phyloP scores from a whole-genome alignment of 2,888 invertebrate species.

The Tillus elongatus region DNA sequence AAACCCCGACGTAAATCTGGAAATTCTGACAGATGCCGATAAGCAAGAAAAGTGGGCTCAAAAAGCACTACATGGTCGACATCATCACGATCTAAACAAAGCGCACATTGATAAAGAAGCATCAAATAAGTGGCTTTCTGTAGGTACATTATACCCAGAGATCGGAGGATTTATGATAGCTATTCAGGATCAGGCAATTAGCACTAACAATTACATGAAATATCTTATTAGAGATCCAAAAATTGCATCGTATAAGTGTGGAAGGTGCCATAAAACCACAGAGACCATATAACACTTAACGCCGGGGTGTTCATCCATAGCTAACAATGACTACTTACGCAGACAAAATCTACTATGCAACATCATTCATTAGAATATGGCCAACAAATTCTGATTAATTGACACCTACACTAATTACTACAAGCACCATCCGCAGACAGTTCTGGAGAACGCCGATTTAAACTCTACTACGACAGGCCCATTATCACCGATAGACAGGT shows the following conservation, averaged over 20 bases:
- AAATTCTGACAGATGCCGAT: not conserved
- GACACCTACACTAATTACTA: not conserved
- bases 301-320: not conserved
- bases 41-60: not conserved
- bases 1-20: not conserved
- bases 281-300: not conserved
- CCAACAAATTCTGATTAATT: not conserved
- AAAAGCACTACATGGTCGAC: constrained; percentile 4
- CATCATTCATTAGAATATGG: not conserved
- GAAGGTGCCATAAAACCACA: not conserved
- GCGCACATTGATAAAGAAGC: not conserved
- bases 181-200: too few species aligned
- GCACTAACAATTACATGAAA: too few species aligned
- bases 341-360: constrained; percentile 5
- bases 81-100: not conserved
- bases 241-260: not conserved
- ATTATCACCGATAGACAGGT: constrained; percentile 2
- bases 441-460: constrained; percentile 2
- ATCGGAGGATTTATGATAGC: constrained; percentile 2
- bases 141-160: not conserved
- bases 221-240: not conserved
- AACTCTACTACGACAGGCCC: constrained; percentile 6
- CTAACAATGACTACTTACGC: not conserved
- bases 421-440: not conserved
- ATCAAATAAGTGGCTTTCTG: constrained; percentile 1